phyloP scores from a whole-genome alignment of 2,888 invertebrate genomes.

The Octonoba sinensis region DNA sequence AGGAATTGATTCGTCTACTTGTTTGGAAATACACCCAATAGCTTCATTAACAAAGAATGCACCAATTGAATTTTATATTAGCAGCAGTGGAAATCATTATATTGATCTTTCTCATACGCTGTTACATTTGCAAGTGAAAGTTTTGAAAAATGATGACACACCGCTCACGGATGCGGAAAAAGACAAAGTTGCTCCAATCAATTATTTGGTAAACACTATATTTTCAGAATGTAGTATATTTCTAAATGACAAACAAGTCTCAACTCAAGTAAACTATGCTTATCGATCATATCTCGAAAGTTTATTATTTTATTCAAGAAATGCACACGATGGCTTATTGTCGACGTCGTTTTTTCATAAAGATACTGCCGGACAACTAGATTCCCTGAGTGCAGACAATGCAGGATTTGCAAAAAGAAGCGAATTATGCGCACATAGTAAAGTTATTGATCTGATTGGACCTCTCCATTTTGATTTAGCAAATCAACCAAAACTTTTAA shows the following conservation, averaged over 20 bases:
- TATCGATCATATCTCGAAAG: neutral
- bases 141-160: too few relatives aligned
- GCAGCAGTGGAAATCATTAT: slow-evolving; percentile 12
- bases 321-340: neutral
- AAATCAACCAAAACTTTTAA: slow-evolving; percentile 20
- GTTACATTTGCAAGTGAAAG: slow-evolving; percentile 19
- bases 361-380: neutral
- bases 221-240: too few relatives aligned
- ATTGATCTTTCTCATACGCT: slow-evolving; percentile 15
- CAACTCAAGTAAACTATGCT: neutral
- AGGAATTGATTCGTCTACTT: neutral
- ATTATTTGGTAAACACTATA: neutral
- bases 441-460: slow-evolving; percentile 15
- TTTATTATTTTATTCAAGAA: neutral
- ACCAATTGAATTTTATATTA: slow-evolving; percentile 22
- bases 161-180: too few relatives aligned
- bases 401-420: too few relatives aligned
- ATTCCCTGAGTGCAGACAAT: too few relatives aligned
- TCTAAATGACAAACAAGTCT: neutral
- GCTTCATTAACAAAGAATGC: slow-evolving; percentile 1
- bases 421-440: neutral
- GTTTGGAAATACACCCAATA: slow-evolving; percentile 12
- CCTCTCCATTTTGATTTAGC: slow-evolving; percentile 29
- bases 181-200: neutral
- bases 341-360: neutral